Base-by-base conservation (phyloP, 2,113 vertebrate species). In the Xiphorhynchus elegans region DNA sequence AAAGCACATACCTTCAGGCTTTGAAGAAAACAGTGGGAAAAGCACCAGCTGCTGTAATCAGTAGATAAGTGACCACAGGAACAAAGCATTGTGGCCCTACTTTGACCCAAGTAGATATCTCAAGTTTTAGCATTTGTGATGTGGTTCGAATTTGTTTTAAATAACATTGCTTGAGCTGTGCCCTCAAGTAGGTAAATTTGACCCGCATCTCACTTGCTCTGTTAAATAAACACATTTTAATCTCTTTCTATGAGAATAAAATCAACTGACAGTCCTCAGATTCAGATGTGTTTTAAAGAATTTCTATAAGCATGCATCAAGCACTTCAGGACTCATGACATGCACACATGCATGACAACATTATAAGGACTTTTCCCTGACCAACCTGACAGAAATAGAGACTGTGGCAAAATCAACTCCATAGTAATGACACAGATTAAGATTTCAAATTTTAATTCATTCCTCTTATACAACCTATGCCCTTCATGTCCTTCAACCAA, bases 361-460 rank as follows among this genome's bases (percentile, higher is more conserved):
- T 52, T 94, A 86, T 39, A 83, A 76, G 6, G 4, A 33, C 35
- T 80, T 94, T 83, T 70, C 21, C 20, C 37, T 37, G 28, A 58
- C 29, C 37, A 74, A 25, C 9, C 19, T 47, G 15, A 47, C 28
- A 74, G 50, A 90, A 87, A 64, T 33, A 82, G 23, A 84, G 13
- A 60, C 9, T 10, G 0, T 13, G 56, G 39, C 7, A 86, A 91
- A 89, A 74, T 89, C 19, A 78, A 35, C 33, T 82, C 23, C 1
- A 2, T 40, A 56, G 53, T 28, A 85, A 69, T 62, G 46, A 84
- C 19, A 87, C 10, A 87, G 20, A 79, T 47, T 50, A 93, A 90
- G 33, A 79, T 80, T 95, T 91, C 33, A 83, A 58, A 49, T 87
- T 90, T 93, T 90, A 89, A 59, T 90, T 90, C 17, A 28, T 85